Evolutionary conservation across 2,888 invertebrate genomes (phyloP).

Genomic region (Margaritifera margaritifera): DNA sequence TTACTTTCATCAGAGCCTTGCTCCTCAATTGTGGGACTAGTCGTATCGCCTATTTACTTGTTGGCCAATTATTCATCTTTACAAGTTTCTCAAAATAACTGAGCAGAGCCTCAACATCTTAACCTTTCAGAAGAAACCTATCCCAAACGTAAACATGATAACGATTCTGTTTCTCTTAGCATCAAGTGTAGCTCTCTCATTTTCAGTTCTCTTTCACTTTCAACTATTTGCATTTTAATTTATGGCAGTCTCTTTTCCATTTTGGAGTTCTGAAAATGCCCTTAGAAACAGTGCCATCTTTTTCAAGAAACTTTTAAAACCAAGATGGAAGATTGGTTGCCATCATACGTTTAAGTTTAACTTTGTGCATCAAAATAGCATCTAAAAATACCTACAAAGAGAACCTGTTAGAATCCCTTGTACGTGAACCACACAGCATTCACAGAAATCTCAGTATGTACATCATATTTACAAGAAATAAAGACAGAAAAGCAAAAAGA

Average conservation of each 20-base stretch:
- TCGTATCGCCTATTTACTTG: not conserved
- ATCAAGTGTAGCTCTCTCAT: not conserved
- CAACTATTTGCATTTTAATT: not conserved
- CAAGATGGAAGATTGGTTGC: too few species aligned
- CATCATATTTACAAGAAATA: too few species aligned
- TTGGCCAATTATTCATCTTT: conserved; percentile 2
- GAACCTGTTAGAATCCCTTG: too few species aligned
- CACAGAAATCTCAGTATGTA: too few species aligned
- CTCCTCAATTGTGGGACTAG: conserved; percentile 4
- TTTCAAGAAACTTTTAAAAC: too few species aligned
- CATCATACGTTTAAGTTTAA: too few species aligned
- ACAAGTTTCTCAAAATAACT: conserved; percentile 4
- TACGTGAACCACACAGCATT: too few species aligned
- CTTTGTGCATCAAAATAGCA: too few species aligned
- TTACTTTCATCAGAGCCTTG: not conserved
- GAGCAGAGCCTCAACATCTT: conserved; percentile 3
- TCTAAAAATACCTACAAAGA: too few species aligned
- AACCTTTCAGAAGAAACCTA: not conserved
- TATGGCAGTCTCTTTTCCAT: not conserved
- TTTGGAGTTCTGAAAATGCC: too few species aligned
- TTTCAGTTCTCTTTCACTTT: not conserved
- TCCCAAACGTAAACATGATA: not conserved
- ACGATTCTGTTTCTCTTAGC: not conserved
- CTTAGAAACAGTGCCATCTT: too few species aligned
- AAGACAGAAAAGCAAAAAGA: too few species aligned